Evolutionary conservation across 2,113 vertebrate genomes (phyloP).

Genomic region (Lates calcarifer): DNA sequence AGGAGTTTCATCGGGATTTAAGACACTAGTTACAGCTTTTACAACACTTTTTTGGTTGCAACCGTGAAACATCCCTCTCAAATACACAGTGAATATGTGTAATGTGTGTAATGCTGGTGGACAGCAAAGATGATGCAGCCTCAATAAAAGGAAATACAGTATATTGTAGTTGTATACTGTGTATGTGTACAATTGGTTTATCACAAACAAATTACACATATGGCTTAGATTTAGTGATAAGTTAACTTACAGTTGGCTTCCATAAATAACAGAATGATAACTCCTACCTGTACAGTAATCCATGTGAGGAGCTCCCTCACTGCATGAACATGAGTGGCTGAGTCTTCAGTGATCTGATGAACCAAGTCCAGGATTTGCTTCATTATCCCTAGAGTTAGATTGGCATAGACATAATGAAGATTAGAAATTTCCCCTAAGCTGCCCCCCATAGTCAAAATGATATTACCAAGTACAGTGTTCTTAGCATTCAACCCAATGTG

Average conservation of each 20-base stretch:
- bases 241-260: neutral
- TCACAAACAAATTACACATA: neutral
- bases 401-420: constrained; percentile 8
- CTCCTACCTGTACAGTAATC: constrained; percentile 66
- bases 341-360: constrained; percentile 29
- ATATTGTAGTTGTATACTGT: neutral
- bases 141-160: neutral
- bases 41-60: neutral
- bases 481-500: neutral
- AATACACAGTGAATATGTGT: neutral
- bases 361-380: constrained; percentile 36
- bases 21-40: neutral
- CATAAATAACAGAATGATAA: neutral
- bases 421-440: neutral
- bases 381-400: constrained; percentile 35
- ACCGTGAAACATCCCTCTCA: neutral
- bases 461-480: neutral
- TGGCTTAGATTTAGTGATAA: neutral
- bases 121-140: neutral
- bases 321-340: constrained; percentile 5
- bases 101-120: neutral
- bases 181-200: neutral
- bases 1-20: neutral
- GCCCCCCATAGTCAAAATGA: neutral
- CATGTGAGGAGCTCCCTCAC: constrained; percentile 31